Conservation (phyloP, 2,797 vertebrate genomes). For the Gambusia yucatana region DNA sequence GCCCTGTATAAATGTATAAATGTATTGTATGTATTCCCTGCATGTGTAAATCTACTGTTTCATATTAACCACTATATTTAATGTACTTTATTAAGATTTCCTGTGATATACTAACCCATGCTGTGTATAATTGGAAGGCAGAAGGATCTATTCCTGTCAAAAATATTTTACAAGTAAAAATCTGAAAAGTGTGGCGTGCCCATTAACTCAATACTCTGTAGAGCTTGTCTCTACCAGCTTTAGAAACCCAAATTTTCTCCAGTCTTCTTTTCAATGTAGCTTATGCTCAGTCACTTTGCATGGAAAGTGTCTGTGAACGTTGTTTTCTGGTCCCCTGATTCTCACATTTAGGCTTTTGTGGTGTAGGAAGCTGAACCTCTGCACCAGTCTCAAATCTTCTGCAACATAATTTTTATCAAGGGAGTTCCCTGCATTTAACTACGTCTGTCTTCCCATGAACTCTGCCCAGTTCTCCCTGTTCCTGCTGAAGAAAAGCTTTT, state of each 20-base stretch:
- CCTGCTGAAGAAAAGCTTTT: neutral
- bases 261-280: neutral
- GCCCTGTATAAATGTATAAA: neutral
- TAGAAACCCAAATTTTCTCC: neutral
- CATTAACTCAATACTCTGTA: neutral
- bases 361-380: neutral
- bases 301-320: neutral
- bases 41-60: neutral
- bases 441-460: neutral
- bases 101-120: neutral
- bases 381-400: too few relatives aligned
- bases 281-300: neutral
- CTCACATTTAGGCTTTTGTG: neutral
- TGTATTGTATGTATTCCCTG: too few relatives aligned
- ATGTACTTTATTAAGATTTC: neutral
- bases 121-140: neutral
- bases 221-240: neutral
- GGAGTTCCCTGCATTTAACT: neutral
- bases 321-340: neutral
- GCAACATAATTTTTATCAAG: neutral
- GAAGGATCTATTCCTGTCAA: neutral
- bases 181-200: neutral
- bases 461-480: neutral
- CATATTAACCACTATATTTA: neutral
- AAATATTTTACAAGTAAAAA: neutral